Evolutionary conservation across 2,113 vertebrate species (phyloP).

Genomic region (Turnix velox): DNA sequence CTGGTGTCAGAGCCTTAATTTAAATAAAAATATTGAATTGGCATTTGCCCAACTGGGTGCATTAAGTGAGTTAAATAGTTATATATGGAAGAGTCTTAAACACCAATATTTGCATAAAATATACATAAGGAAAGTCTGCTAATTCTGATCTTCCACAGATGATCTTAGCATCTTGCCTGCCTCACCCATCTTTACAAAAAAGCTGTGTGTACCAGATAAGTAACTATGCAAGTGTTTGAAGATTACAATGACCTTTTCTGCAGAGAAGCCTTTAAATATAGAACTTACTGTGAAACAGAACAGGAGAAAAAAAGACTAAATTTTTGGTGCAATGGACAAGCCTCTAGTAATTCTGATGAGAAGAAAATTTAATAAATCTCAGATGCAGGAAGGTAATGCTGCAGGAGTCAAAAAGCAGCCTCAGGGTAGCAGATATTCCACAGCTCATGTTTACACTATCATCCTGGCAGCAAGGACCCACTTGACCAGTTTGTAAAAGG

Average conservation of each 20-base stretch:
- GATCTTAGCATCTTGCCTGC: neutral
- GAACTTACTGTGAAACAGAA: neutral
- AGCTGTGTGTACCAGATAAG: neutral
- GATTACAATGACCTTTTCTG: neutral
- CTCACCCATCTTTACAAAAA: neutral
- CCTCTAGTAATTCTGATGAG: neutral
- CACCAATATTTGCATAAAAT: neutral
- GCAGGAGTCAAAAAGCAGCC: neutral
- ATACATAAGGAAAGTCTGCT: neutral
- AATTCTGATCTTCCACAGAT: neutral
- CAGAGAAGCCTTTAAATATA: neutral
- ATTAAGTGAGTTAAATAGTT: neutral
- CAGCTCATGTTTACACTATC: neutral
- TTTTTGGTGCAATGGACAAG: neutral
- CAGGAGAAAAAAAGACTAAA: neutral
- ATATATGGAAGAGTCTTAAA: neutral
- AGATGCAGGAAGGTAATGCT: neutral
- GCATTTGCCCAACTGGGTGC: neutral
- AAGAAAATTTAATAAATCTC: neutral
- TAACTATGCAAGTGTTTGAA: neutral
- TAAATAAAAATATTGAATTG: neutral
- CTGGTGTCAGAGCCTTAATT: neutral
- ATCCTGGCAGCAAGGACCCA: neutral
- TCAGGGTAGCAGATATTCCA: neutral
- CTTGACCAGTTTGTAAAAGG: neutral